phyloP scores from a whole-genome alignment of 1,140 invertebrate species.

The Piezodorus guildinii region DNA sequence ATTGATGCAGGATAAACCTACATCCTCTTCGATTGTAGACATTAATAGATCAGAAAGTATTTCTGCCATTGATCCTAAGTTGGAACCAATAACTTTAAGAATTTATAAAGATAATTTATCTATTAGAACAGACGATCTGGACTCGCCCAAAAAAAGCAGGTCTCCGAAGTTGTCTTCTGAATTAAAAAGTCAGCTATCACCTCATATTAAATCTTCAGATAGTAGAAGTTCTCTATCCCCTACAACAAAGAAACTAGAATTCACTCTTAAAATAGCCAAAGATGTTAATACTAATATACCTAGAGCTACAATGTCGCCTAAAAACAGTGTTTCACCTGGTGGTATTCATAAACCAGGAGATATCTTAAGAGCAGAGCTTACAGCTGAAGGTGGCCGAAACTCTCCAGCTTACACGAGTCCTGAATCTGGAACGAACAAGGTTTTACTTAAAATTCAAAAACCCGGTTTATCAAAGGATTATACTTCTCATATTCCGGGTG shows the following conservation, averaged over 20 bases:
- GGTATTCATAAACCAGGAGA: conserved; percentile 6
- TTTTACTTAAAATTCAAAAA: background rate
- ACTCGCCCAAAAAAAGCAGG: conserved; percentile 15
- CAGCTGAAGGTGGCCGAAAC: too few species aligned
- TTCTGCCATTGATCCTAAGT: conserved; percentile 6
- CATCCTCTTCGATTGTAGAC: background rate
- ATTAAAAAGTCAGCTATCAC: conserved; percentile 18
- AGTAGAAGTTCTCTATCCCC: conserved; percentile 18
- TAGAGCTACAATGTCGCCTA: conserved; percentile 25
- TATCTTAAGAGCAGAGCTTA: background rate
- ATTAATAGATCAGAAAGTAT: background rate
- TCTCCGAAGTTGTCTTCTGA: conserved; percentile 19
- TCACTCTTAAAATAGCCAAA: conserved; percentile 27
- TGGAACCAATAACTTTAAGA: conserved; percentile 25
- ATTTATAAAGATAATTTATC: conserved; percentile 25
- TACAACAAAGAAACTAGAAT: conserved; percentile 25
- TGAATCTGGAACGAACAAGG: background rate
- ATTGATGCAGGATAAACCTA: too few species aligned
- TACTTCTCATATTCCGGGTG: background rate
- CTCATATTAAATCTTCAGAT: conserved; percentile 15
- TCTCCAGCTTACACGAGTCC: background rate
- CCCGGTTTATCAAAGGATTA: background rate
- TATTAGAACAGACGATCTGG: conserved; percentile 17
- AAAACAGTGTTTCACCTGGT: conserved; percentile 17
- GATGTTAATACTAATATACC: conserved; percentile 25